These are phyloP conservation scores for Holcopasites calliopsidis DNA, from an alignment of 1,140 invertebrate species.

Conservation along the genomic window DNA sequence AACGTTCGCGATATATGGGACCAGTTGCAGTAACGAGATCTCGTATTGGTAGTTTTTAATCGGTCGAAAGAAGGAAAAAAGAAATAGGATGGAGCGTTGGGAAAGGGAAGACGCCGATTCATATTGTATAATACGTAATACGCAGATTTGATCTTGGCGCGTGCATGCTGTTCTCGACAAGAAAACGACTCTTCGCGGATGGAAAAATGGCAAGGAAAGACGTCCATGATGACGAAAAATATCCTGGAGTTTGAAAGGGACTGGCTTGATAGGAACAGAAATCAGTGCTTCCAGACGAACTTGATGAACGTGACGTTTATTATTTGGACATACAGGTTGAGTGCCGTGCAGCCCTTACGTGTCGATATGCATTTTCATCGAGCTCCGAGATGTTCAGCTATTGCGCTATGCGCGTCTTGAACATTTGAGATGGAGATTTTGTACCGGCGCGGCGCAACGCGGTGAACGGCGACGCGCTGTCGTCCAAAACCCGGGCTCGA, in stretches of 20 bases:
- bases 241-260: not conserved
- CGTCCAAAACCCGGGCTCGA: not conserved
- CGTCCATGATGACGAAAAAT: not conserved
- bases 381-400: not conserved
- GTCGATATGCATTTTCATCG: slow-evolving; percentile 5
- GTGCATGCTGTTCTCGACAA: slow-evolving; percentile 30
- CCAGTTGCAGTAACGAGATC: slow-evolving; percentile 39
- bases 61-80: not conserved
- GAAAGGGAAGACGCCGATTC: not conserved
- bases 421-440: slow-evolving; percentile 10
- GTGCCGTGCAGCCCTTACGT: not conserved
- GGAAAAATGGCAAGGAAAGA: not conserved
- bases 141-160: not conserved
- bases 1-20: slow-evolving; percentile 44
- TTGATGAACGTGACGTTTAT: slow-evolving; percentile 28
- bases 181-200: not conserved
- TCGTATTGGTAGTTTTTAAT: slow-evolving; percentile 28
- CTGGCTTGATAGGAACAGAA: slow-evolving; percentile 17
- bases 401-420: not conserved
- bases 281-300: slow-evolving; percentile 47
- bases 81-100: not conserved
- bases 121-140: not conserved
- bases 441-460: not conserved
- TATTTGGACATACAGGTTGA: not conserved
- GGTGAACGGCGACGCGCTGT: not conserved